phyloP scores from a whole-genome alignment of 2,888 invertebrate genomes.

The Ephialtes manifestator region DNA sequence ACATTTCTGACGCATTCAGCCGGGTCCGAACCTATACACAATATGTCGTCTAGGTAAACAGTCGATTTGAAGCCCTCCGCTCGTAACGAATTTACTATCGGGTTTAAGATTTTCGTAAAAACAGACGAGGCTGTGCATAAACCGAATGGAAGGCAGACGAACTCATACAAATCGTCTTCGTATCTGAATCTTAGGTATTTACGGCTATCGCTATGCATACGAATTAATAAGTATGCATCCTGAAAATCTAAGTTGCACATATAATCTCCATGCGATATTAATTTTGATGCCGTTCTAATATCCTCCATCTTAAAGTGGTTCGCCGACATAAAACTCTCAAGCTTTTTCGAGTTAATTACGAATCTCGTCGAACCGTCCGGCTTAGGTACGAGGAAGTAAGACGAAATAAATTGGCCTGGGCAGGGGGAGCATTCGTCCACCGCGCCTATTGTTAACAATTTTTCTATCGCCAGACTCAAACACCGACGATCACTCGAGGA shows the following conservation, averaged over 20 bases:
- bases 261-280: slow-evolving; percentile 44
- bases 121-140: background rate
- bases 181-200: slow-evolving; percentile 57
- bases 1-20: background rate
- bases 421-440: slow-evolving; percentile 36
- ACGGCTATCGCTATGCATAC: slow-evolving; percentile 30
- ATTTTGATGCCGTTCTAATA: slow-evolving; percentile 58
- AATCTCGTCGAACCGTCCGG: slow-evolving; percentile 56
- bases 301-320: slow-evolving; percentile 70
- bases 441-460: slow-evolving; percentile 40
- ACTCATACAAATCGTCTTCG: slow-evolving; percentile 60
- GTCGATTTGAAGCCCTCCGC: slow-evolving; percentile 10
- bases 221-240: slow-evolving; percentile 53
- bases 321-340: slow-evolving; percentile 56
- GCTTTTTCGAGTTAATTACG: slow-evolving; percentile 67
- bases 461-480: slow-evolving; percentile 10
- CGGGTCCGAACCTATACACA: background rate
- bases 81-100: background rate
- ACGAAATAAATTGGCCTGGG: slow-evolving; percentile 47
- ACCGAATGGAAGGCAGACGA: background rate
- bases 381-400: slow-evolving; percentile 60
- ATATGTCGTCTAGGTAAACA: slow-evolving; percentile 7
- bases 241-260: slow-evolving; percentile 52
- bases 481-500: background rate
- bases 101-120: background rate